Percentiles rank a stretch among this genome's conserved stretches.
Evolutionary conservation across 2,797 vertebrate species (phyloP).

Genomic region (Pangasius larnaudii): DNA sequence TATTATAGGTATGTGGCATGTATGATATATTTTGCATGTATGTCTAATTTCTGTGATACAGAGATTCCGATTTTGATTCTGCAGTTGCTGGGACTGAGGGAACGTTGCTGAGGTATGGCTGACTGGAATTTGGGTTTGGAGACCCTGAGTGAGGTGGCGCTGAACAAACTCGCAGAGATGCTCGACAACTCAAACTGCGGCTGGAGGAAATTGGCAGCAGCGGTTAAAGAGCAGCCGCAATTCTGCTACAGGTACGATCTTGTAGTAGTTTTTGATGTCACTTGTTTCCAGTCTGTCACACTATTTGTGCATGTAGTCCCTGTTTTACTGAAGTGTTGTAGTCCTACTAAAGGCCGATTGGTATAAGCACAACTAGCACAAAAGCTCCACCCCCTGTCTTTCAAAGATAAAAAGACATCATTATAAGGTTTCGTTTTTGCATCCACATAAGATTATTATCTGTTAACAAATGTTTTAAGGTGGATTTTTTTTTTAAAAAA

Average conservation of each 20-base stretch:
- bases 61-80: background rate
- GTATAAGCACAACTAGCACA: background rate
- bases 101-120: constrained; percentile 64
- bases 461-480: background rate
- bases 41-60: background rate
- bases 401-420: background rate
- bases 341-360: background rate
- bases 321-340: background rate
- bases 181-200: constrained; percentile 79
- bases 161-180: constrained; percentile 73
- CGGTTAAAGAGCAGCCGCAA: constrained; percentile 68
- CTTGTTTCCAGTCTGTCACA: background rate
- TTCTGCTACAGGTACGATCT: constrained; percentile 80
- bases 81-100: background rate
- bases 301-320: background rate
- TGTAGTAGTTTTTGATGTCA: background rate
- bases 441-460: background rate
- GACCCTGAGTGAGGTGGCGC: constrained; percentile 62
- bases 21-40: background rate
- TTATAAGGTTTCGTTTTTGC: background rate
- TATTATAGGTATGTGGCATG: background rate
- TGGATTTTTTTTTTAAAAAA: background rate
- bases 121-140: constrained; percentile 67
- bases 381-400: background rate
- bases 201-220: constrained; percentile 80